Base-by-base conservation (phyloP, 2,888 invertebrate species). In the Cataglyphis altisquamis region DNA sequence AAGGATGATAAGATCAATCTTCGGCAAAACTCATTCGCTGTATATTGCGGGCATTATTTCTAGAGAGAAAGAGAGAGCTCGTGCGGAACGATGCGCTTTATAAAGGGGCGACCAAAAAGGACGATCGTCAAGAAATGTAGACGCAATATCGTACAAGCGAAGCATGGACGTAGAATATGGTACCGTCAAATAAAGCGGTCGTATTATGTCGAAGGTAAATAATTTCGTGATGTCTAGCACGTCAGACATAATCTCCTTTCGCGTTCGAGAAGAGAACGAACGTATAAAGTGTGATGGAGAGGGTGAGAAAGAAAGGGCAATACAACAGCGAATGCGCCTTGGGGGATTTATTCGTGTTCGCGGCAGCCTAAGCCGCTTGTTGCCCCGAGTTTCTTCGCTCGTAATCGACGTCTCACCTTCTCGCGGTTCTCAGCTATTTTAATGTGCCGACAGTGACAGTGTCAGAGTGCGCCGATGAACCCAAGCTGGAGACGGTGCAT, bases 181-280 rank as follows among this genome's bases (percentile, higher is more conserved):
- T 77, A 75, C 74, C 75, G 57, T 78, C 60, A 60, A 72, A 62
- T 87, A 82, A 88, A 89, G 83, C 72, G 75, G 66, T 87, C 77
- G 83, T 74, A 75, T 73, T 72, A 36, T 36, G 70, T 41, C 29
- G 25, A 66, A 78, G 67, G 88, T 85, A 85, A 82, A 80, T 85
- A 87, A 83, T 78, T 88, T 70, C 57, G 60, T 41, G 62, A 45
- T 60, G 72, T 80, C 78, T 62, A 60, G 21, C 60, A 62, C 60
- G 78, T 72, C 78, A 72, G 78, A 72, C 60, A 25, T 80, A 80
- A 80, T 80, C 78, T 62, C 45, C 25, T 80, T 78, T 68, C 68
- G 32, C 29, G 72, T 68, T 78, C 68, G 29, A 57, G 70, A 18
- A 72, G 78, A 60, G 72, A 72, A 15, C 25, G 39, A 67, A 10